Conservation (phyloP, 2,113 vertebrate genomes). For the Climacteris rufus region DNA sequence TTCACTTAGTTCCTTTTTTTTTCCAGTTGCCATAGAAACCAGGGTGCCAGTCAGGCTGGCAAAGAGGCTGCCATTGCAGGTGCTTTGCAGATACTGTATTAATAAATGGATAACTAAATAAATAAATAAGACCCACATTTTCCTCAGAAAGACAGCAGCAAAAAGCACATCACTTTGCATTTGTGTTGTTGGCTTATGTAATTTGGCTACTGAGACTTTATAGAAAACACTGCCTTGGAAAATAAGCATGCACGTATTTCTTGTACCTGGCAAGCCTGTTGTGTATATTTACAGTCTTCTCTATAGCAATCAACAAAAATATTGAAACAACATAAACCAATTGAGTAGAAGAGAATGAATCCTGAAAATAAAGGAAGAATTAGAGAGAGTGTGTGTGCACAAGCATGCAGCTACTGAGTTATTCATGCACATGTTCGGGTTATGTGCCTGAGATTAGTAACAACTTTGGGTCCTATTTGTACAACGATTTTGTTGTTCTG, state of each 20-base stretch:
- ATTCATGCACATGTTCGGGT: not conserved
- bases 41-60: constrained; percentile 41
- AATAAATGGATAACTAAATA: not conserved
- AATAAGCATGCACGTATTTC: not conserved
- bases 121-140: not conserved
- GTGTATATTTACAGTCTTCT: constrained; percentile 10
- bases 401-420: not conserved
- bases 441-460: not conserved
- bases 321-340: constrained; percentile 27
- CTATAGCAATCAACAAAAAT: constrained; percentile 29
- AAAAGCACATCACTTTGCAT: constrained; percentile 17
- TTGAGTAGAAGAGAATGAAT: not conserved
- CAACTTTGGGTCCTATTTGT: not conserved
- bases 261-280: constrained; percentile 1
- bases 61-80: constrained; percentile 51
- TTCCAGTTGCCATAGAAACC: constrained; percentile 44
- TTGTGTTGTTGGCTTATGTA: not conserved
- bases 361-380: not conserved
- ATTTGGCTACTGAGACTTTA: not conserved
- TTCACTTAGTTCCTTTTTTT: not conserved
- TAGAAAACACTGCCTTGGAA: not conserved
- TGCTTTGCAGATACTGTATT: constrained; percentile 54
- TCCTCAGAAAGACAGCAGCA: not conserved
- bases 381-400: not conserved
- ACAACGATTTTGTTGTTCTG: not conserved